These are phyloP conservation scores for Enteromius treurensis DNA, from an alignment of 2,797 vertebrate species.

Conservation along the genomic window DNA sequence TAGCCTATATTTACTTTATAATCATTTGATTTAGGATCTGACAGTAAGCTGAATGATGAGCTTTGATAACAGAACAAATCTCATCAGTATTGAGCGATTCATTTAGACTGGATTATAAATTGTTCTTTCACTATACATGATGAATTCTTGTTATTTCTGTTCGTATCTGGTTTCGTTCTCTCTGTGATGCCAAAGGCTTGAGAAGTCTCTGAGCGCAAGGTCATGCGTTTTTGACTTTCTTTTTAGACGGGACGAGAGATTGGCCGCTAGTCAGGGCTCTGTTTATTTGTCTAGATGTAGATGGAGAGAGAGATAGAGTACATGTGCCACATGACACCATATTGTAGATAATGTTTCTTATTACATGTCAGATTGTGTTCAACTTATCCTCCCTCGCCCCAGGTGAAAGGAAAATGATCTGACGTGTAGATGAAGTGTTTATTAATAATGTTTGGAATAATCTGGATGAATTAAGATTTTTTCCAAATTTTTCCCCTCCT, in stretches of 20 bases:
- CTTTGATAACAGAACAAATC: too few relatives aligned
- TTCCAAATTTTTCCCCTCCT: background rate
- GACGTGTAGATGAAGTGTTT: background rate
- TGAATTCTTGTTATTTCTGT: slow-evolving; percentile 24
- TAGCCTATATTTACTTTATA: background rate
- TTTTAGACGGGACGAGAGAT: background rate
- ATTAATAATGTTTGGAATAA: background rate
- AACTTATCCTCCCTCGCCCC: background rate
- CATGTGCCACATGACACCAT: slow-evolving; percentile 75
- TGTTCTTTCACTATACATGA: background rate
- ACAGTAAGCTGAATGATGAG: background rate
- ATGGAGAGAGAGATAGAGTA: slow-evolving; percentile 67
- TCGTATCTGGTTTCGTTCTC: background rate
- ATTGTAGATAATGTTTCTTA: slow-evolving; percentile 32
- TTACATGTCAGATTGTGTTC: background rate
- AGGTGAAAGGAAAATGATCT: slow-evolving; percentile 7
- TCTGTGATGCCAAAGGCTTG: background rate
- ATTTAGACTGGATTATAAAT: background rate
- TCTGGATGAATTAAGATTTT: background rate
- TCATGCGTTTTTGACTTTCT: slow-evolving; percentile 10
- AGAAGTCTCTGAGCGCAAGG: slow-evolving; percentile 2
- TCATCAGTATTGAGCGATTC: background rate
- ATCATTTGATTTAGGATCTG: background rate
- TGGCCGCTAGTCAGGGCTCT: slow-evolving; percentile 52
- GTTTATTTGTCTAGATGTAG: slow-evolving; percentile 80